phyloP scores from a whole-genome alignment of 2,797 vertebrate genomes.

The Gymnoscopelus microlampas region DNA sequence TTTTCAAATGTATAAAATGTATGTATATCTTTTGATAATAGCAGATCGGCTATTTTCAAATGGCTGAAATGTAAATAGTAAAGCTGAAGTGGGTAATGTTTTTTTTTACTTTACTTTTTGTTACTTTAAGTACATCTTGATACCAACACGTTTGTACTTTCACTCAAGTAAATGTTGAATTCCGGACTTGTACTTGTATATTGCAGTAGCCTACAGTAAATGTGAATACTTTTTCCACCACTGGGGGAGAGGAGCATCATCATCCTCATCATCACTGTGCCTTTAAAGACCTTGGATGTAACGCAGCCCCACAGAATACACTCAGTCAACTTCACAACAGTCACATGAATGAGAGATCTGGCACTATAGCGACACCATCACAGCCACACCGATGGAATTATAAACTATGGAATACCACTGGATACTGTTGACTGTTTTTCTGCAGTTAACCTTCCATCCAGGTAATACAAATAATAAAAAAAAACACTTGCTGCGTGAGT shows the following conservation, averaged over 20 bases:
- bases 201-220: no score
- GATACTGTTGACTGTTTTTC: slow-evolving; percentile 78
- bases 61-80: no score
- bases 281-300: slow-evolving; percentile 56
- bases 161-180: no score
- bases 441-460: slow-evolving; percentile 78
- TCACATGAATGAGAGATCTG: slow-evolving; percentile 42
- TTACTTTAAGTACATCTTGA: no score
- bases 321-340: slow-evolving; percentile 41
- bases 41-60: no score
- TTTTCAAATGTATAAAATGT: no score
- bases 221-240: no score
- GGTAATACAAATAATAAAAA: slow-evolving; percentile 67
- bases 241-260: neutral
- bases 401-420: slow-evolving; percentile 84
- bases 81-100: no score
- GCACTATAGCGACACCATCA: slow-evolving; percentile 63
- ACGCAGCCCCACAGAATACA: slow-evolving; percentile 14
- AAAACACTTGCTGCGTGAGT: slow-evolving; percentile 21
- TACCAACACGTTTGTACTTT: no score
- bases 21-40: no score
- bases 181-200: no score
- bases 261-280: slow-evolving; percentile 57
- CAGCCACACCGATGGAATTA: slow-evolving; percentile 82
- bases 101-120: no score